Base-by-base conservation (phyloP, 1,140 invertebrate species). In the Prorops nasuta region DNA sequence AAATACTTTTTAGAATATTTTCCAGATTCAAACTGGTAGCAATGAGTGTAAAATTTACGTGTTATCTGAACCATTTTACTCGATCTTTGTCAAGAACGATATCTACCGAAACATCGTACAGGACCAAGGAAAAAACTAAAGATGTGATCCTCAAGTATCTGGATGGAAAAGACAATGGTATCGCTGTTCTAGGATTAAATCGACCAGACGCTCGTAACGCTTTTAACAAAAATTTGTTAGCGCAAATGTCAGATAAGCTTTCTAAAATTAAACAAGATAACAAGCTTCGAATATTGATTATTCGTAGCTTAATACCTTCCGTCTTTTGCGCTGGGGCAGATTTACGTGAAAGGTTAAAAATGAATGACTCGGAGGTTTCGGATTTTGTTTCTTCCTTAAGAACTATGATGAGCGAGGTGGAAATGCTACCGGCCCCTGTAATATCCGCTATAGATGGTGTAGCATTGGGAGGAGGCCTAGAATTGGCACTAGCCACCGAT, bases 321-420 rank as follows among this genome's bases (percentile, higher is more conserved):
- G 83, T 96, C 22, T 99, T 99, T 71, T 98, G 96, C 87, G 83
- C 89, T 43, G 89, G 97, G 19, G 97, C 97, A 15, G 96, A 99
- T 80, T 80, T 99, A 21, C 96, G 97, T 67, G 96, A 99, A 73
- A 79, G 97, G 54, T 77, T 84, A 2, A 81, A 82, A 63, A 94
- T 99, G 90, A 76, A 80, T 3, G 78, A 84, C 39, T 77, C 83
- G 7, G 92, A 98, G 68, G 90, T 95, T 1, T 80, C 77, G n/a
- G 78, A 79, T 37, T 96, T 96, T 76, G 94, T 98, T 0, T 76
- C 82, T 15, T 83, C 82, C 16, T 67, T 96, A 9, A 79, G 90
- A 55, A 66, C 69, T 36, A 76, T 91, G 9, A 85, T 91, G 44
- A 81, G 79, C 8, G 83, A 87, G 54, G 75, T 98, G 18, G 85